Conservation (phyloP, 2,888 invertebrate genomes). For the Pterostichus madidus region DNA sequence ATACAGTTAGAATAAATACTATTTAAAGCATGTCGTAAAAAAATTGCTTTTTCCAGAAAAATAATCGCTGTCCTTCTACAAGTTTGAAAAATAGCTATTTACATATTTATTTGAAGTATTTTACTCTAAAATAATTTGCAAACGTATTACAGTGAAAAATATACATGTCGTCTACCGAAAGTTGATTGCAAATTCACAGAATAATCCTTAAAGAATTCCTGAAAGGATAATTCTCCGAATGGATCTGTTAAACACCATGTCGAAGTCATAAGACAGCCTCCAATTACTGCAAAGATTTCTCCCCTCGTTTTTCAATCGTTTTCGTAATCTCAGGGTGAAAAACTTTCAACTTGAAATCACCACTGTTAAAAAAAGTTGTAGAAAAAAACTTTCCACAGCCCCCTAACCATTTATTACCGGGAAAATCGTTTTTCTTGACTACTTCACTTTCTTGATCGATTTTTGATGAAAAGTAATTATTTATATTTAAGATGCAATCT, state of each 20-base stretch:
- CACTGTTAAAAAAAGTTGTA: conserved; percentile 2
- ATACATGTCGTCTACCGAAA: too few relatives aligned
- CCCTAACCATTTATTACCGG: conserved; percentile 8
- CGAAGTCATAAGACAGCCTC: too few relatives aligned
- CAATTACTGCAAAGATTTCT: not conserved
- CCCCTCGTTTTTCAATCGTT: not conserved
- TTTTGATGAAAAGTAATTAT: conserved; percentile 3
- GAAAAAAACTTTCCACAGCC: conserved; percentile 14
- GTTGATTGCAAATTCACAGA: too few relatives aligned
- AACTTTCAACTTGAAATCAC: conserved; percentile 2
- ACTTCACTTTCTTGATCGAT: not conserved
- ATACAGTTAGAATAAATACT: too few relatives aligned
- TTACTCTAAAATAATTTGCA: not conserved
- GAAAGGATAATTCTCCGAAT: too few relatives aligned
- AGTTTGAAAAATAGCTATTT: not conserved
- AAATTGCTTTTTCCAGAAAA: too few relatives aligned
- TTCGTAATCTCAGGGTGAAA: conserved; percentile 2
- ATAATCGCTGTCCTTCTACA: too few relatives aligned
- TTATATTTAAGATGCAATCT: not conserved
- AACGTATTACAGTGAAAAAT: too few relatives aligned
- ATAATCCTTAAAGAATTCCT: too few relatives aligned
- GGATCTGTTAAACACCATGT: too few relatives aligned
- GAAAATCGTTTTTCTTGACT: not conserved
- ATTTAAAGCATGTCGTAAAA: too few relatives aligned
- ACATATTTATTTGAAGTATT: not conserved